Evolutionary conservation across 64 coral and sea anemone species (phyloP).

Genomic region (Stichodactyla helianthus): DNA sequence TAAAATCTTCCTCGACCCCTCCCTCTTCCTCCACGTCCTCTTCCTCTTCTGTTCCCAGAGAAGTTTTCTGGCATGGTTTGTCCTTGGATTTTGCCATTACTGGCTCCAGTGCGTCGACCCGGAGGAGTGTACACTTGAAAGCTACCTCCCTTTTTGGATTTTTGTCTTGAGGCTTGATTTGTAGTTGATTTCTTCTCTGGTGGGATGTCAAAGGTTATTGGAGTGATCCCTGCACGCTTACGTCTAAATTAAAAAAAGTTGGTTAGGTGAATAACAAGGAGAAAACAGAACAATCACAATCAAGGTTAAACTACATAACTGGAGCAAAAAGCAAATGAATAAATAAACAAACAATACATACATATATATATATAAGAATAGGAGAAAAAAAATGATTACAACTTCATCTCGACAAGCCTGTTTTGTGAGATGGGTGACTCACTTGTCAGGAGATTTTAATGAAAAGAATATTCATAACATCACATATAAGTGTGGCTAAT

Average conservation of each 20-base stretch:
- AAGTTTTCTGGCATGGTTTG: conserved; percentile 81
- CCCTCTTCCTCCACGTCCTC: conserved; percentile 46
- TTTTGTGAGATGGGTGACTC: no score
- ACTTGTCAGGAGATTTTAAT: no score
- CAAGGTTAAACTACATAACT: no score
- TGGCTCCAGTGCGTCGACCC: conserved; percentile 66
- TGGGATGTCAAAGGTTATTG: conserved; percentile 87
- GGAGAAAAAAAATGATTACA: no score
- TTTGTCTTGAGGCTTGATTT: conserved; percentile 7
- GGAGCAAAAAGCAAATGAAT: no score
- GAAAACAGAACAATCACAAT: no score
- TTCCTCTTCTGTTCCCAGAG: conserved; percentile 45
- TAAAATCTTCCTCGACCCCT: conserved; percentile 50
- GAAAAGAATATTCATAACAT: no score
- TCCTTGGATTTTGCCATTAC: conserved; percentile 78
- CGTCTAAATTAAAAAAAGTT: conserved; percentile 51
- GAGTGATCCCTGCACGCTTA: conserved; percentile 95
- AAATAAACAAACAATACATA: no score
- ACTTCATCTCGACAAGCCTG: no score
- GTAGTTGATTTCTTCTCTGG: conserved; percentile 66
- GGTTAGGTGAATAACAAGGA: background rate
- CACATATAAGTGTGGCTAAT: no score
- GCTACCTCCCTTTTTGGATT: conserved; percentile 21
- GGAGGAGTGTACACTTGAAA: conserved; percentile 79
- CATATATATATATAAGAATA: no score